A percentile compares a stretch with the other conserved stretches of the same genome.
phyloP scores from a whole-genome alignment of 2,888 invertebrate genomes.

The Leucophenga maculata region DNA sequence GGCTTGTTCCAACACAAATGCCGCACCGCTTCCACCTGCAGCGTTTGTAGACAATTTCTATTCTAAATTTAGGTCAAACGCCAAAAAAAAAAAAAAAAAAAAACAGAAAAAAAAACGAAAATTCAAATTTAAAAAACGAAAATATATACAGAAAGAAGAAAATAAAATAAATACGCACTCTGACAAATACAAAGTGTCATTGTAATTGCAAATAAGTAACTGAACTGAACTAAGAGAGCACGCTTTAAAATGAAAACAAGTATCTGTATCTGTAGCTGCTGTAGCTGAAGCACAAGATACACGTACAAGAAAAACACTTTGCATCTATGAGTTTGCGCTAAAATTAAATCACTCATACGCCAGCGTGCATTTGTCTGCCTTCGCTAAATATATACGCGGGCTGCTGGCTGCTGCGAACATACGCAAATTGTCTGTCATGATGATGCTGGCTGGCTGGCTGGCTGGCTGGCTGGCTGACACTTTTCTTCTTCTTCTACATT shows the following conservation, averaged over 20 bases:
- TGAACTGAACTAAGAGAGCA: background rate
- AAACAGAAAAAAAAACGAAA: background rate
- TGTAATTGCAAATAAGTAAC: slow-evolving; percentile 68
- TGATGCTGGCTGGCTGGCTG: too few relatives aligned
- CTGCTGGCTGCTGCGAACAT: background rate
- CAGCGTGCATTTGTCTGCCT: slow-evolving; percentile 56
- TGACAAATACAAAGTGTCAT: slow-evolving; percentile 60
- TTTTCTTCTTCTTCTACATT: background rate
- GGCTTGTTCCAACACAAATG: background rate
- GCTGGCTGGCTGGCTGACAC: slow-evolving; percentile 1
- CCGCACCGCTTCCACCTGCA: background rate
- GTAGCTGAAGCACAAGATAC: too few relatives aligned
- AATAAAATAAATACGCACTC: slow-evolving; percentile 19
- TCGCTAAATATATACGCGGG: slow-evolving; percentile 43
- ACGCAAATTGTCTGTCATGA: slow-evolving; percentile 43
- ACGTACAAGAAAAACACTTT: background rate
- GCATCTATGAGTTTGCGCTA: slow-evolving; percentile 18
- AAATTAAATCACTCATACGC: slow-evolving; percentile 52
- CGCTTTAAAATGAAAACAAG: background rate
- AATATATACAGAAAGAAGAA: background rate
- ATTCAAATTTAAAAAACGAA: background rate
- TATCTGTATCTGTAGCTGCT: background rate
- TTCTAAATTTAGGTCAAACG: slow-evolving; percentile 60
- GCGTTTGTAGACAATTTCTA: slow-evolving; percentile 57
- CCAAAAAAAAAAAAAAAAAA: slow-evolving; percentile 38